Percentiles rank a stretch among this genome's conserved stretches.
Evolutionary conservation across 2,888 invertebrate species (phyloP).

Genomic region (Bursaphelenchus okinawaensis): DNA sequence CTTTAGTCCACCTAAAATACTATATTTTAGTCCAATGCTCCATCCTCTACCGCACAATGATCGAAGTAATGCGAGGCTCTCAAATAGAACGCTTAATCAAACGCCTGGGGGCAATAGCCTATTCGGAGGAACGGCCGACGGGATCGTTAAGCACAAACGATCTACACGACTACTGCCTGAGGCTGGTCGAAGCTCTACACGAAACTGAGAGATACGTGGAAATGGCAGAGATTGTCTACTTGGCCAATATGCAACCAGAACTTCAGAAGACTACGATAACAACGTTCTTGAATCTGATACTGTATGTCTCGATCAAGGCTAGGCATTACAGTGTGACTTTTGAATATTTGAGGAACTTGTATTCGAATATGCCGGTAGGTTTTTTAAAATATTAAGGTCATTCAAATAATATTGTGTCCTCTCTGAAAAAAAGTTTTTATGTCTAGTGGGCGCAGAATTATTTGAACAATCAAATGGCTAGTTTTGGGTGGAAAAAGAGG

Average conservation of each 20-base stretch:
- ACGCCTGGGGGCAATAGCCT: constrained; percentile 36
- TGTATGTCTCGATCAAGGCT: constrained; percentile 46
- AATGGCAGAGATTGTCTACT: constrained; percentile 48
- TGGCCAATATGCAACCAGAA: constrained; percentile 47
- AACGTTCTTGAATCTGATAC: constrained; percentile 47
- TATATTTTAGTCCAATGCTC: constrained; percentile 1
- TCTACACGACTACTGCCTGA: constrained; percentile 52
- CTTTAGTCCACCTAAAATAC: not conserved
- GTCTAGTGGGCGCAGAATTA: too few species aligned
- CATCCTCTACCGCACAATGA: constrained; percentile 7
- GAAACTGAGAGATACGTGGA: constrained; percentile 31
- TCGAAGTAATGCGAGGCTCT: constrained; percentile 18
- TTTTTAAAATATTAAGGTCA: too few species aligned
- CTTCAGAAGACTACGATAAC: constrained; percentile 31
- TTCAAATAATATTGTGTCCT: too few species aligned
- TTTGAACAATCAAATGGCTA: too few species aligned
- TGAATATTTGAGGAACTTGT: constrained; percentile 45
- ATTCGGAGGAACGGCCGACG: constrained; percentile 13
- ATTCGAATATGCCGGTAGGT: constrained; percentile 15
- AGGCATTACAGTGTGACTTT: constrained; percentile 45
- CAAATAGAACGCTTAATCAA: constrained; percentile 40
- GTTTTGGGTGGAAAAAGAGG: too few species aligned
- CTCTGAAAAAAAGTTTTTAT: too few species aligned
- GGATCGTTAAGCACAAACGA: constrained; percentile 18
- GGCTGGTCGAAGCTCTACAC: constrained; percentile 42